Conservation (phyloP, 1,140 invertebrate species). For the Meloidogyne floridensis region DNA sequence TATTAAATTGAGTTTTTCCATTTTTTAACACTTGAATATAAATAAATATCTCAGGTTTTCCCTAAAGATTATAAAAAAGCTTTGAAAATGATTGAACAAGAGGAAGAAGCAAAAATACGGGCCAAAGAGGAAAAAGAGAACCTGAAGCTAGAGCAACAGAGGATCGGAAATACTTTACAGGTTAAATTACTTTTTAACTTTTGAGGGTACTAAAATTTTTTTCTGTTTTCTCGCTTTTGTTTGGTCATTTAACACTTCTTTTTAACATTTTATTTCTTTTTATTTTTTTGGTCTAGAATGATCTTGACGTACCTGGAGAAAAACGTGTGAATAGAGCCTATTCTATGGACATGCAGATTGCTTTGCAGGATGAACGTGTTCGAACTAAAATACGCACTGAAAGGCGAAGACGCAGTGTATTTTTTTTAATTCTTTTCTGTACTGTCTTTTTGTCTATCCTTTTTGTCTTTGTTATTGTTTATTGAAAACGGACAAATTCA, state of each 20-base stretch:
- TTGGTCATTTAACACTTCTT: not conserved
- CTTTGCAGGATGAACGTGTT: conserved; percentile 40
- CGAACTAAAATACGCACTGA: conserved; percentile 22
- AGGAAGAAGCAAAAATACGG: conserved; percentile 64
- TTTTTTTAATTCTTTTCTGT: conserved; percentile 30
- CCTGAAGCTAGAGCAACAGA: conserved; percentile 27
- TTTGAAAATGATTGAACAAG: conserved; percentile 76
- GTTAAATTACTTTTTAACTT: not conserved
- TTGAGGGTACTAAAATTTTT: not conserved
- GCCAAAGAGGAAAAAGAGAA: conserved; percentile 64
- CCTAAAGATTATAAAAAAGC: conserved; percentile 93
- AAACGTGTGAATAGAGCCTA: conserved; percentile 45
- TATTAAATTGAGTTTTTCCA: conserved; percentile 75
- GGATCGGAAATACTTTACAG: conserved; percentile 35
- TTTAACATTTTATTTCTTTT: not conserved
- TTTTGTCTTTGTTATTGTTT: not conserved
- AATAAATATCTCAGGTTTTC: conserved; percentile 73
- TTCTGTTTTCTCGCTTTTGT: not conserved
- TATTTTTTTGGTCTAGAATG: conserved; percentile 7
- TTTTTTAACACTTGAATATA: not conserved
- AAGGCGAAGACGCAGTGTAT: conserved; percentile 47
- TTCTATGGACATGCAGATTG: conserved; percentile 65
- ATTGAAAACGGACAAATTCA: not conserved
- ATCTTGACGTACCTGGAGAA: conserved; percentile 21
- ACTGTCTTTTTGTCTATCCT: conserved; percentile 3